Evolutionary conservation across 2,797 vertebrate species (phyloP), one percentile per base, ranked within the genome.

Genomic region (Notamacropus eugenii): DNA sequence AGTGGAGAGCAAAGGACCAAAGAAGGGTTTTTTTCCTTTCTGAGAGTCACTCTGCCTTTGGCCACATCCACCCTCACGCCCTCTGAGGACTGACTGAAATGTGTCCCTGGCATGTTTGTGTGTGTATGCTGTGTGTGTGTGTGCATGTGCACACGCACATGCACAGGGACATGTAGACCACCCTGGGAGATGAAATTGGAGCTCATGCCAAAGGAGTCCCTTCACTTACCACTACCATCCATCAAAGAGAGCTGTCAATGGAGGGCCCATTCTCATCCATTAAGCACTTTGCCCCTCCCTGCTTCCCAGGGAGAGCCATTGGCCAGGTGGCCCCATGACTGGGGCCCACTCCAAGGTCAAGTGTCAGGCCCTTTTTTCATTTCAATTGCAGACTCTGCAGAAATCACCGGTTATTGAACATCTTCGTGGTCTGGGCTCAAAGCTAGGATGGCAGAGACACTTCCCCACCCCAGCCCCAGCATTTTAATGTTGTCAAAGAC

Each of bases 141-240:
- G 28, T 24, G 22, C 5, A 4, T 56, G 55, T 56, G 19, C 55
- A 56, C 1, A 6, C 5, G 22, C 54, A 11, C 62, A 57, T 56
- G 28, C 11, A 96, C 9, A 90, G n/a, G 62, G 67, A 57, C 54
- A 67, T 90, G 34, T 40, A 94, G 57, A 92, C 95, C 96, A 54
- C 93, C 93, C 9, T 96, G 57, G 91, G 34, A 55, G 91, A 92
- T 56, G 58, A 95, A 95, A 59, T 52, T 67, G 56, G 90, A 94
- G 52, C 90, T 31, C 12, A 46, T 55, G 46, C 90, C 27, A 0
- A 54, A 93, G n/a, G 34, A 40, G 59, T 93, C 82, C 90, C 28
- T 0, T 11, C 0, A 3, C 90, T 82, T 82, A 27, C 62, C 34
- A 27, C 62, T 0, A 14, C 74, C 5, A 4, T 56, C 87, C 94